Evolutionary conservation across 2,113 vertebrate genomes (phyloP), one percentile per base, ranked within the genome.

Genomic region (Lepidothrix coronata): DNA sequence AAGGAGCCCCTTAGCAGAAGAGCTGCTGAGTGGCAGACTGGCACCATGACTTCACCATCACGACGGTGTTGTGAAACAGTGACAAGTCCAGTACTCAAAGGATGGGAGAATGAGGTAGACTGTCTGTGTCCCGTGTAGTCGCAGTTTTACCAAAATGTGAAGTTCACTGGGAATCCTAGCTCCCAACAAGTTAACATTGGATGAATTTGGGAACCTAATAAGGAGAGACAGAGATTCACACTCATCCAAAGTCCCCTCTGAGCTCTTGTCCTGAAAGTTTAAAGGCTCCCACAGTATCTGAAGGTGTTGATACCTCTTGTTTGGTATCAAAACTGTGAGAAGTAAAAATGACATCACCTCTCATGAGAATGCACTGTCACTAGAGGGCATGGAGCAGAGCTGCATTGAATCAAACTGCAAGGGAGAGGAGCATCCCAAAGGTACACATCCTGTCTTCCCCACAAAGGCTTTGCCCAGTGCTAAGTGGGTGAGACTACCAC

Each of bases 401-500:
- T 1, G 3, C 46, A 23, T 11, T 23, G 35, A 79, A 35, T 31
- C 44, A 37, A 63, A 33, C 25, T n/a, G 33, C 65, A 71, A 66
- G 67, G 71, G 14, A 73, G 44, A 59, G 55, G 31, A 85, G 19
- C 65, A 57, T 19, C 52, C 41, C 61, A 49, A 65, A 75, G 57
- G 41, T 28, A 58, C 1, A 4, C 33, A 25, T 19, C 23, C 17
- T 28, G 1, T 9, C 13, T 75, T 70, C 54, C 23, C 41, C 37
- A 22, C 39, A 30, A 54, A 46, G 48, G 10, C 23, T 81, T 58
- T 55, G 16, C 49, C 84, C 23, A 37, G 12, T 20, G 30, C 49
- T 55, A 11, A 33, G 27, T 0, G 0, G 24, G 21, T 59, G 54
- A 95, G 62, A 25, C 16, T 86, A 4, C 0, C 27, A 76, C 30